These are phyloP conservation scores for Pinna nobilis DNA, from an alignment of 1,140 invertebrate species.

Conservation along the genomic window DNA sequence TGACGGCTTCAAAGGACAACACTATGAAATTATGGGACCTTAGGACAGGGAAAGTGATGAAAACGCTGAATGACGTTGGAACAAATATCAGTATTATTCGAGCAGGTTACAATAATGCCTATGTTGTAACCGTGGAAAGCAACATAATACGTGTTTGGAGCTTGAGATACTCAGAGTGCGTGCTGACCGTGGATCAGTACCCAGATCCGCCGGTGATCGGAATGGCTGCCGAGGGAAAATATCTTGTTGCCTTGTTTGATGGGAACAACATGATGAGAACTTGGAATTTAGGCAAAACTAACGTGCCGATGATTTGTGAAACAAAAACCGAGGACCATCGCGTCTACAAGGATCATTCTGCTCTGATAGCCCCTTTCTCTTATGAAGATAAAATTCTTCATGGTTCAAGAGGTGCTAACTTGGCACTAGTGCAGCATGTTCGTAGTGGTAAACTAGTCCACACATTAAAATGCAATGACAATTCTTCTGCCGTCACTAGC, in stretches of 20 bases:
- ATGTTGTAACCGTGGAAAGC: slow-evolving; percentile 62
- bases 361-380: slow-evolving; percentile 57
- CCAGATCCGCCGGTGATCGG: slow-evolving; percentile 65
- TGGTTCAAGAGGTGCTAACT: slow-evolving; percentile 61
- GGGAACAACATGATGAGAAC: slow-evolving; percentile 66
- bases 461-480: slow-evolving; percentile 62
- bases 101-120: slow-evolving; percentile 55
- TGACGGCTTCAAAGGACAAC: slow-evolving; percentile 68
- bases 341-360: slow-evolving; percentile 63
- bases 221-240: slow-evolving; percentile 59
- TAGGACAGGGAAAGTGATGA: slow-evolving; percentile 63
- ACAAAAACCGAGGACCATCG: slow-evolving; percentile 53
- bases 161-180: slow-evolving; percentile 51
- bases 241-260: slow-evolving; percentile 67
- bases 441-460: slow-evolving; percentile 62
- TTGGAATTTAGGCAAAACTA: slow-evolving; percentile 61
- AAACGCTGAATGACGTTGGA: slow-evolving; percentile 67
- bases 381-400: slow-evolving; percentile 63
- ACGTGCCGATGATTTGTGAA: slow-evolving; percentile 51
- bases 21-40: slow-evolving; percentile 72
- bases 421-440: slow-evolving; percentile 63
- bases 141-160: slow-evolving; percentile 66
- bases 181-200: slow-evolving; percentile 55
- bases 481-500: slow-evolving; percentile 62
- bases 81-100: slow-evolving; percentile 57